Percentiles rank a stretch among this genome's conserved stretches.
phyloP scores from a whole-genome alignment of 2,797 vertebrate species.

The Siniperca obscura region DNA sequence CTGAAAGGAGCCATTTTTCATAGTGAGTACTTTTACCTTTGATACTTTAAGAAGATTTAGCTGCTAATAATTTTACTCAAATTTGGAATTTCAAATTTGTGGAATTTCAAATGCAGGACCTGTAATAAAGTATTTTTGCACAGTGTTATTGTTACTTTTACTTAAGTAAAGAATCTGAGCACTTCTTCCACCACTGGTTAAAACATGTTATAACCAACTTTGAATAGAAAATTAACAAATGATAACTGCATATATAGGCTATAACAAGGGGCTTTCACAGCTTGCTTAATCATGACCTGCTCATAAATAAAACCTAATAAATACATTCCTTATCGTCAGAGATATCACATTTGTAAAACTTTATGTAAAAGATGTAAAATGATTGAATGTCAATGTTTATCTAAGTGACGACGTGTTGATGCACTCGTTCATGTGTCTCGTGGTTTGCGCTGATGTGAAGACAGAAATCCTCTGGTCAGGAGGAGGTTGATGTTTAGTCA shows the following conservation, averaged over 20 bases:
- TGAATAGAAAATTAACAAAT: background rate
- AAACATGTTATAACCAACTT: background rate
- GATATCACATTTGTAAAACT: background rate
- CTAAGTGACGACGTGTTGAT: background rate
- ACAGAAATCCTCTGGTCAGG: slow-evolving; percentile 13
- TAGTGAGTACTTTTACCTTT: too few relatives aligned
- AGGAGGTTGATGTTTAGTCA: slow-evolving; percentile 35
- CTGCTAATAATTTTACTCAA: too few relatives aligned
- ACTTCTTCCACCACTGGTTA: background rate
- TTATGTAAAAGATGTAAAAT: background rate
- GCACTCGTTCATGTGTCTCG: background rate
- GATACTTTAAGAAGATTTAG: too few relatives aligned
- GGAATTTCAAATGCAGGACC: background rate
- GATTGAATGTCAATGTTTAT: slow-evolving; percentile 27
- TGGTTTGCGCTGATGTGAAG: slow-evolving; percentile 25
- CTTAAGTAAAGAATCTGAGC: background rate
- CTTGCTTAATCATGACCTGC: background rate
- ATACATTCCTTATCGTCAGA: background rate
- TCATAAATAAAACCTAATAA: background rate
- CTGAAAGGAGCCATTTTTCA: too few relatives aligned
- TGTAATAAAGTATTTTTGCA: background rate
- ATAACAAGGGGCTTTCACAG: background rate
- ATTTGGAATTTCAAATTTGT: background rate
- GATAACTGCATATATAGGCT: background rate
- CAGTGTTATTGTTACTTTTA: background rate